These are phyloP conservation scores for Rhopalosiphum nymphaeae DNA, from an alignment of 2,888 invertebrate species.

Conservation along the genomic window DNA sequence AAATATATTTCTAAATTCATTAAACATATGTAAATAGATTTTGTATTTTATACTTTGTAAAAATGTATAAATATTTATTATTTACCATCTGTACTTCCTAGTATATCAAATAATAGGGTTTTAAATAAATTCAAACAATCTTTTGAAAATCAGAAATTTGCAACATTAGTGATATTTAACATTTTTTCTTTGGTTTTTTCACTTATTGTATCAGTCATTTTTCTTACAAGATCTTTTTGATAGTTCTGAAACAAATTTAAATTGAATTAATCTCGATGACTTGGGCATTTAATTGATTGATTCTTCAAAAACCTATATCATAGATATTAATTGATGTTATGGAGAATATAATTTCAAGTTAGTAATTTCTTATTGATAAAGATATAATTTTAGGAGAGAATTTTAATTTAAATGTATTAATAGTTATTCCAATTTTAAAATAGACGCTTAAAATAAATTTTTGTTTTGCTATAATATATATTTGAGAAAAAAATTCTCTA, in stretches of 20 bases:
- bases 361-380: not conserved
- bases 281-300: not conserved
- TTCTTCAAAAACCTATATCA: not conserved
- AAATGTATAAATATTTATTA: not conserved
- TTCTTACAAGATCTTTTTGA: slow-evolving; percentile 48
- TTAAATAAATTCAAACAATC: not conserved
- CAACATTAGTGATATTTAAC: slow-evolving; percentile 12
- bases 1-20: no score
- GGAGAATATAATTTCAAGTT: not conserved
- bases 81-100: not conserved
- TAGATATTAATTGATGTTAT: not conserved
- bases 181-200: slow-evolving; percentile 29
- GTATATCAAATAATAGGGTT: not conserved
- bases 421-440: no score
- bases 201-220: slow-evolving; percentile 33
- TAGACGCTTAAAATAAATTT: not conserved
- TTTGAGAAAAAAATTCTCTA: not conserved
- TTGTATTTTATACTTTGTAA: not conserved
- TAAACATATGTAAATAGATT: no score
- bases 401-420: not conserved
- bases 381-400: not conserved
- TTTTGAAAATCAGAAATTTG: not conserved
- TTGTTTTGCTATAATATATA: not conserved
- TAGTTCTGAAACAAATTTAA: slow-evolving; percentile 52
- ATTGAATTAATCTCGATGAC: not conserved